Conservation (phyloP, 1,140 invertebrate genomes). For the Drosophila saltans region DNA sequence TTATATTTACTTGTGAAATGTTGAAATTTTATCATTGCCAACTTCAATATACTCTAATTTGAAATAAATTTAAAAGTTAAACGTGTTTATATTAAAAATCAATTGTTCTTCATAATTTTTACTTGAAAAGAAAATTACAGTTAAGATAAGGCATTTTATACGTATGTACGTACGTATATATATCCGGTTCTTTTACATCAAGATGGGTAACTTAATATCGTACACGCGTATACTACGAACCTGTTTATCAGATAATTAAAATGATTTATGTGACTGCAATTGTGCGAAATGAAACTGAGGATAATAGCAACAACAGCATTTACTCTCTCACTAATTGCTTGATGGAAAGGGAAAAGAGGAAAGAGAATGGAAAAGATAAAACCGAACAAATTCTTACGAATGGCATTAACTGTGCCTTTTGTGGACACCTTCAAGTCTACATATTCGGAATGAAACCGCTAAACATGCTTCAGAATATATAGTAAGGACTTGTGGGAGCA, state of each 20-base stretch:
- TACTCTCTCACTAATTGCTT: constrained; percentile 7
- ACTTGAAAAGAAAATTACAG: neutral
- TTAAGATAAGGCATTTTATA: neutral
- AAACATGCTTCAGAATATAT: neutral
- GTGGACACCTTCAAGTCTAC: neutral
- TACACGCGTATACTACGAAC: constrained; percentile 39
- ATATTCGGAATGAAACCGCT: neutral
- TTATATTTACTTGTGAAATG: no score
- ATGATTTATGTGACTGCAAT: constrained; percentile 58
- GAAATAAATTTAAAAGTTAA: no score
- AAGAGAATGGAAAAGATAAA: neutral
- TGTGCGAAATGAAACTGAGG: constrained; percentile 23
- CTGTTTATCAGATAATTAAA: constrained; percentile 70
- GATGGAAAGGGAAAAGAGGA: neutral
- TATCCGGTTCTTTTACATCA: neutral
- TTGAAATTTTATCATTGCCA: no score
- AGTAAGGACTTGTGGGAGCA: neutral
- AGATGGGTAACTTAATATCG: constrained; percentile 29
- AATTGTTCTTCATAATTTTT: neutral
- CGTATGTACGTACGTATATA: neutral
- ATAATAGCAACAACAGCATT: constrained; percentile 11
- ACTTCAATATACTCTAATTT: no score
- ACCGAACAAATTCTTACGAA: neutral
- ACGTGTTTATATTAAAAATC: no score
- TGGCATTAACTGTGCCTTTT: constrained; percentile 1